Evolutionary conservation across 2,888 invertebrate genomes (phyloP).

Genomic region (Charanyca ferruginea): DNA sequence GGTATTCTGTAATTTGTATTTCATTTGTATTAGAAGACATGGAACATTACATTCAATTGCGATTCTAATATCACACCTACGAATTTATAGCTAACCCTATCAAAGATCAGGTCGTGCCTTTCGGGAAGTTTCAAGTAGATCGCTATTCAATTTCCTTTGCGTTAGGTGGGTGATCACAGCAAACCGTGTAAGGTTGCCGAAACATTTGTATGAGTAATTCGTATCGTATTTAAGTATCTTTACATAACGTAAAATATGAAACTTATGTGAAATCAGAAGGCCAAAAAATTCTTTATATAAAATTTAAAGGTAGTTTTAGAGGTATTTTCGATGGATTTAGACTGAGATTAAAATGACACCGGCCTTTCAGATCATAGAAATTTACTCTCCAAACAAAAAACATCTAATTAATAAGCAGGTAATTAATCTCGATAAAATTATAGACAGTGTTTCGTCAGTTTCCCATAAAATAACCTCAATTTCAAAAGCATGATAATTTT

Average conservation of each 20-base stretch:
- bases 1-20: too few relatives aligned
- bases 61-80: constrained; percentile 45
- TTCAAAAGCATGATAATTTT: too few relatives aligned
- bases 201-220: constrained; percentile 4
- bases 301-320: too few relatives aligned
- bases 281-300: too few relatives aligned
- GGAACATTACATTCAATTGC: constrained; percentile 23
- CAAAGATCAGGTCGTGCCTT: constrained; percentile 55
- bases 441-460: too few relatives aligned
- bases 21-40: constrained; percentile 25
- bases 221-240: constrained; percentile 2
- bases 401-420: too few relatives aligned
- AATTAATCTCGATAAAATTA: too few relatives aligned
- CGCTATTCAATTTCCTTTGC: constrained; percentile 80
- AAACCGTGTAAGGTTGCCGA: constrained; percentile 35
- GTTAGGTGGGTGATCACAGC: constrained; percentile 54
- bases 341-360: too few relatives aligned
- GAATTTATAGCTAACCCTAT: constrained; percentile 60
- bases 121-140: constrained; percentile 75
- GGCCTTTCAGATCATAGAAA: too few relatives aligned
- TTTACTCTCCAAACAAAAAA: too few relatives aligned
- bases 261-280: background rate
- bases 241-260: constrained; percentile 4
- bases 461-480: too few relatives aligned
- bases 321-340: too few relatives aligned